phyloP scores from a whole-genome alignment of 1,140 invertebrate genomes.

The Caerostris darwini region DNA sequence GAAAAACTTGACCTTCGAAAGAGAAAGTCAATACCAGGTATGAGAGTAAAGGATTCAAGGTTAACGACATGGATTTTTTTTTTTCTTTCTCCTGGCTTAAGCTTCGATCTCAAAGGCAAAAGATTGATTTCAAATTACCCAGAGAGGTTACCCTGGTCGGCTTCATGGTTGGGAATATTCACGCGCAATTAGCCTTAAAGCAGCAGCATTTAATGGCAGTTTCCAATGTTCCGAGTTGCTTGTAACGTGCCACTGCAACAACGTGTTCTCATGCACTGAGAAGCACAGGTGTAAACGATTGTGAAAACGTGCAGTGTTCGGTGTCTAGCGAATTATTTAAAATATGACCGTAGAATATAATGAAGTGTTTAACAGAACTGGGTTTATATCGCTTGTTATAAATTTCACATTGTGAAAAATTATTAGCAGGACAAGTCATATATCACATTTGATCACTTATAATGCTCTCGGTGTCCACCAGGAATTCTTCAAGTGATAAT shows the following conservation, averaged over 20 bases:
- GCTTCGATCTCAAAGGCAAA: constrained; percentile 20
- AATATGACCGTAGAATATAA: no score
- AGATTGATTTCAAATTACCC: constrained; percentile 52
- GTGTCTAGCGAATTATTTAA: no score
- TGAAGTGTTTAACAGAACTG: no score
- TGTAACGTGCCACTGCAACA: neutral
- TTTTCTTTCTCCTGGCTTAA: neutral
- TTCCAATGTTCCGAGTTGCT: neutral
- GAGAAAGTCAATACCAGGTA: constrained; percentile 30
- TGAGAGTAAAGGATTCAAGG: constrained; percentile 35
- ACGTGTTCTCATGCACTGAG: neutral
- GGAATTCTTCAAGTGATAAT: no score
- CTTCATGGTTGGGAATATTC: constrained; percentile 56
- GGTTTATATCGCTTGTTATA: no score
- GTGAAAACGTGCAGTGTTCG: neutral
- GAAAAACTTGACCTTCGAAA: constrained; percentile 23
- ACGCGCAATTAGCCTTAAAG: constrained; percentile 24
- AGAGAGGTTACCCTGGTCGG: constrained; percentile 47
- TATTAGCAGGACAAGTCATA: no score
- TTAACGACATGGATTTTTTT: constrained; percentile 14
- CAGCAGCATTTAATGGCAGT: neutral
- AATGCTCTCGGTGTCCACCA: no score
- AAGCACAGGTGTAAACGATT: neutral
- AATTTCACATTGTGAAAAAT: no score
- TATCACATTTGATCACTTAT: no score